These are phyloP conservation scores for Perca flavescens DNA, from an alignment of 2,113 vertebrate genomes.

Conservation along the genomic window DNA sequence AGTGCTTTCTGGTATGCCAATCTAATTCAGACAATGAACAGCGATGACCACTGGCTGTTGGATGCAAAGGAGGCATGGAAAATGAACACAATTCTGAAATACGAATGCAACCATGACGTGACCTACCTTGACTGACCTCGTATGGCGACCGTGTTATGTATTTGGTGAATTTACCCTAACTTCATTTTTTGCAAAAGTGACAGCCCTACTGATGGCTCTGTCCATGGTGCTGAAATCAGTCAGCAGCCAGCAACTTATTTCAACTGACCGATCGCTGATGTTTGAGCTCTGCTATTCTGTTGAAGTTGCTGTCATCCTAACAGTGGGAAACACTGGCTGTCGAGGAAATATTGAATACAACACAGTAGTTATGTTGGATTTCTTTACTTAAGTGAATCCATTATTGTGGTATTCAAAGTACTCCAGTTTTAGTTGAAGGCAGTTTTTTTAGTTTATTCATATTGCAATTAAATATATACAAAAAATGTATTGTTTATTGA, in stretches of 20 bases:
- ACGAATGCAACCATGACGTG: no score
- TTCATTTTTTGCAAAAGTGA: neutral
- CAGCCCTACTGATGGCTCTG: constrained; percentile 17
- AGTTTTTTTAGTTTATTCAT: neutral
- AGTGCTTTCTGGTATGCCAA: neutral
- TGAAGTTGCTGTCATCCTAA: constrained; percentile 19
- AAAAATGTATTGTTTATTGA: neutral
- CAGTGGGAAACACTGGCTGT: constrained; percentile 21
- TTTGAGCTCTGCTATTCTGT: neutral
- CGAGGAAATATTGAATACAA: neutral
- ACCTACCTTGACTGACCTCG: no score
- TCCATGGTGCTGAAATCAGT: constrained; percentile 49
- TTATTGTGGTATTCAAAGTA: no score
- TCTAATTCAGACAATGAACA: neutral
- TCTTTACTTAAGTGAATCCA: no score
- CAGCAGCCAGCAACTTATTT: neutral
- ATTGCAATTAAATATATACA: neutral
- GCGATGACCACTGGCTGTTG: no score
- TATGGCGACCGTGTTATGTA: neutral
- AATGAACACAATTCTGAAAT: no score
- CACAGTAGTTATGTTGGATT: neutral
- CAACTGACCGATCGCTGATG: constrained; percentile 6
- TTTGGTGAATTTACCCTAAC: neutral
- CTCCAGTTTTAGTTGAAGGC: neutral
- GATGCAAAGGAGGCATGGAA: no score